Evolutionary conservation across 1,140 invertebrate species (phyloP).

Genomic region (Pogonomyrmex californicus): DNA sequence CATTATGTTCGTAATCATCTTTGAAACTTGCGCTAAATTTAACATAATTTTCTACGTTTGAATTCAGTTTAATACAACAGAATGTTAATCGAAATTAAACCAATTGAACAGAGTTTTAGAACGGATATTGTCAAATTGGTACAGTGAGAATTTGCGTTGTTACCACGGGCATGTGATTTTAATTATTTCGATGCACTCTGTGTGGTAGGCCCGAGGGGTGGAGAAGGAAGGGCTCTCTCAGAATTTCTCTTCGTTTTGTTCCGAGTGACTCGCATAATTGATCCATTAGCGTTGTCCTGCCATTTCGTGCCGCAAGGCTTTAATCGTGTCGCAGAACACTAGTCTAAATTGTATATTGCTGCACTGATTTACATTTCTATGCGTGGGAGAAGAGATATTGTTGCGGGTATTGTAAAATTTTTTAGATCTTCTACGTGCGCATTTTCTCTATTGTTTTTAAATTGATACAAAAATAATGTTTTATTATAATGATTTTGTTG

Average conservation of each 20-base stretch:
- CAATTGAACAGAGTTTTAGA: neutral
- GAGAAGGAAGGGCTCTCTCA: conserved; percentile 15
- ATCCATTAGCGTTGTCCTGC: conserved; percentile 75
- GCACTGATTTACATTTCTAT: conserved; percentile 56
- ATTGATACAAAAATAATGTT: neutral
- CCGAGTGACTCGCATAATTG: conserved; percentile 77
- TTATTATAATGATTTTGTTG: neutral
- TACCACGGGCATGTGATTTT: conserved; percentile 75
- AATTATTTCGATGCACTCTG: conserved; percentile 74
- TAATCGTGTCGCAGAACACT: conserved; percentile 61
- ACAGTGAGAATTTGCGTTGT: conserved; percentile 56
- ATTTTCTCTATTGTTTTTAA: neutral
- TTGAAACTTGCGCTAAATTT: neutral
- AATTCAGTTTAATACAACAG: neutral
- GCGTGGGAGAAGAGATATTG: neutral
- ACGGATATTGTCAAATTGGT: conserved; percentile 3
- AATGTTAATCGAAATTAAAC: neutral
- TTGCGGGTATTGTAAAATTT: neutral
- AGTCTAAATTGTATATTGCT: conserved; percentile 51
- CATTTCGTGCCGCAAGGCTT: conserved; percentile 52
- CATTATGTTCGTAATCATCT: neutral
- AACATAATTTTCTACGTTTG: neutral
- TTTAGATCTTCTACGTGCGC: neutral
- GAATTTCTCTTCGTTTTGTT: conserved; percentile 64
- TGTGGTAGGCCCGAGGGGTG: conserved; percentile 18